Evolutionary conservation across 2,888 invertebrate genomes (phyloP), one percentile per base, ranked within the genome.

Genomic region (Hybos culiciformis): DNA sequence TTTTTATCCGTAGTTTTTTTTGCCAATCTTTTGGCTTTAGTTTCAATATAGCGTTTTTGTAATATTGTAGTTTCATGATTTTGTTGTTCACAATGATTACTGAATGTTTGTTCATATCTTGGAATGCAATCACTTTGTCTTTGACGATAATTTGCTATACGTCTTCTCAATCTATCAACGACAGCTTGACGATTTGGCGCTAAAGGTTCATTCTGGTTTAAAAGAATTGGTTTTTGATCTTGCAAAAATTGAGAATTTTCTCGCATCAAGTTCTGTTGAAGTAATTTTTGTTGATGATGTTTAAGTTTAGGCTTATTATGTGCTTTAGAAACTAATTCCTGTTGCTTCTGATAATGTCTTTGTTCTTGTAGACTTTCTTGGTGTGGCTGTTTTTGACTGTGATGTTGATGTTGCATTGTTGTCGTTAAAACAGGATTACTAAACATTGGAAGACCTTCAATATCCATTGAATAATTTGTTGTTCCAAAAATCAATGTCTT

Each of bases 31-130:
- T 92, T 92, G 52, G 86, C 81, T 66, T 90, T 92, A 63, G 83
- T 83, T 68, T 93, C 93, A 56, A 91, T 74, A 67, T 82, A 92
- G 50, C 87, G 77, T 67, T 92, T 90, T 65, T 88, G 86, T 49
- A 93, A 72, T 51, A 85, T 78, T 53, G 80, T 73, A 29, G 92
- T 91, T 66, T 92, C 91, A 68, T 90, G 79, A 55, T 84, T 80
- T 63, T 92, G 88, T 63, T 90, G 90, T 60, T 92, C 91, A 70
- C 86, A 86, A 48, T 84, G 74, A 32, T 85, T 85, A 61, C 75
- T 84, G 67, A 87, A 84, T 50, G 86, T 82, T 62, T 86, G 86
- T 62, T 88, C 87, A 69, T 84, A 91, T 49, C 90, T 75, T 48
- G 88, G 87, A 61, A 83, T 80, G 62, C 85, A 84, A 61, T 86